Conservation (phyloP, 2,113 vertebrate genomes). For the Eidolon helvum region DNA sequence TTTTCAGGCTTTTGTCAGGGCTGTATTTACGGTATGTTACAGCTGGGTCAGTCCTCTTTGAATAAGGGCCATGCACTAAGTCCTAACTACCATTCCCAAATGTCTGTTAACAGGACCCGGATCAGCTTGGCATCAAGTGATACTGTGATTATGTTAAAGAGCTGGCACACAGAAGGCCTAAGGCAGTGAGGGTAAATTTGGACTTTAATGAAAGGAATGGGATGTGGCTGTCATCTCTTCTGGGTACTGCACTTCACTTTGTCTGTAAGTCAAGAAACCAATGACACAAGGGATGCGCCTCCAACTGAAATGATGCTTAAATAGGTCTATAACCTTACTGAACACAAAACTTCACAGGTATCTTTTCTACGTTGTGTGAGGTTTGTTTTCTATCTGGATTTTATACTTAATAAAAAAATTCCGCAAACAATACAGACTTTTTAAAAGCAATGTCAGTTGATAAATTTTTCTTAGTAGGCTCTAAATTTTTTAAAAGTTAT, state of each 20-base stretch:
- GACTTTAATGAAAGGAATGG: not conserved
- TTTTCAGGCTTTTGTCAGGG: not conserved
- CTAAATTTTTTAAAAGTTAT: not conserved
- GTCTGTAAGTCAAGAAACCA: slow-evolving; percentile 5
- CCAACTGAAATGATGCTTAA: not conserved
- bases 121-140: not conserved
- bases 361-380: not conserved
- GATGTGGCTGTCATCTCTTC: not conserved
- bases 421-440: not conserved
- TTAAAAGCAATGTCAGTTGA: not conserved
- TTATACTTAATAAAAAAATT: not conserved
- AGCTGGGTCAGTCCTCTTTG: slow-evolving; percentile 9
- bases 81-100: slow-evolving; percentile 45
- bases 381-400: slow-evolving; percentile 6
- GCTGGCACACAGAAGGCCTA: not conserved
- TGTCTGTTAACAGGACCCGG: not conserved
- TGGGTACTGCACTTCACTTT: not conserved
- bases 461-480: not conserved
- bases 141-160: not conserved
- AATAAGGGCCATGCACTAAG: not conserved
- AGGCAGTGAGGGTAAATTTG: not conserved
- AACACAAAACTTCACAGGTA: not conserved
- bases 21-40: slow-evolving; percentile 5
- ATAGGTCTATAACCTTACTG: not conserved
- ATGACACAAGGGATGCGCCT: not conserved